Conservation (phyloP, 2,113 vertebrate genomes). For the Macrotis lagotis region DNA sequence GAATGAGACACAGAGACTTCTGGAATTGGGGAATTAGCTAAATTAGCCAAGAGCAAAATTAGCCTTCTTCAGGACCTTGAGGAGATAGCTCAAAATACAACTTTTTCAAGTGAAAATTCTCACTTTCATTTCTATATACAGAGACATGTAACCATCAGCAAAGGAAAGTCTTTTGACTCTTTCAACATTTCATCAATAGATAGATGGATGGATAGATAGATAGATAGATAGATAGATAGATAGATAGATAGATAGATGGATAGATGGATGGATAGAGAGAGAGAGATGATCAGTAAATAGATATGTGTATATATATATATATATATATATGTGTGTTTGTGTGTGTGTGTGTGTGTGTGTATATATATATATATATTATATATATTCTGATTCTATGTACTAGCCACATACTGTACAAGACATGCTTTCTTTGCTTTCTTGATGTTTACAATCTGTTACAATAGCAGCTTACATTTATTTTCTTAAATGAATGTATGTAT, state of each 20-base stretch:
- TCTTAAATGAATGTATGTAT: neutral
- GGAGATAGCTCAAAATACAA: neutral
- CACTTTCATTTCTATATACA: neutral
- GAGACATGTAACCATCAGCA: neutral
- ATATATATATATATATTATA: neutral
- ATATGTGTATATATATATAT: too few relatives aligned
- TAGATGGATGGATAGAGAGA: too few relatives aligned
- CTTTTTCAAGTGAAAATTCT: slow-evolving; percentile 13
- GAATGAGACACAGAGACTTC: neutral
- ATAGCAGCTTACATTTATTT: neutral
- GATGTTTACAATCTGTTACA: neutral
- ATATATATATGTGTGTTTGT: neutral
- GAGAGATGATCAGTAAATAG: too few relatives aligned
- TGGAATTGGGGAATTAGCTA: slow-evolving; percentile 21
- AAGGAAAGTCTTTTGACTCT: neutral
- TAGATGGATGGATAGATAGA: too few relatives aligned
- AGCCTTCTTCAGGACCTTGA: neutral
- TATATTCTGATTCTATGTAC: neutral
- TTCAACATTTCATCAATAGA: neutral
- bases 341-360: neutral
- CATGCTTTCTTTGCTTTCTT: neutral
- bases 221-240: too few relatives aligned
- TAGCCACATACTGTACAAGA: neutral
- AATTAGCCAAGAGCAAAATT: slow-evolving; percentile 15
- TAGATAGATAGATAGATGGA: too few relatives aligned